These are phyloP conservation scores for Quadroppia sp. DNA, from an alignment of 2,888 invertebrate genomes.

Conservation along the genomic window DNA sequence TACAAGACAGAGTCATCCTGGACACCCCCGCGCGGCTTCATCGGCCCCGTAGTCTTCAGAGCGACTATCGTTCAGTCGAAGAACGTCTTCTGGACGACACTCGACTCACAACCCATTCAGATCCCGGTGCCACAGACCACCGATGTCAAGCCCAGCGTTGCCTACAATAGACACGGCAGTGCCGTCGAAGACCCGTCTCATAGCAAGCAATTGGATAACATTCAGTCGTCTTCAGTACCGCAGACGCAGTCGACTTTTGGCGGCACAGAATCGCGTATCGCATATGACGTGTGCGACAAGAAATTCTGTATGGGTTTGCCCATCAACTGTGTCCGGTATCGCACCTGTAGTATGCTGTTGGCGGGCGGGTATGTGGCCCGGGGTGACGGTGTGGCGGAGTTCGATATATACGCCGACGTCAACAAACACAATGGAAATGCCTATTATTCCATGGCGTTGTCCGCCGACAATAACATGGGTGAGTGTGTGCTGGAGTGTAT, in stretches of 20 bases:
- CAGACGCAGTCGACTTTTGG: constrained; percentile 8
- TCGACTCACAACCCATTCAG: constrained; percentile 43
- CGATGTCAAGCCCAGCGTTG: neutral
- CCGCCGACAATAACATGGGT: constrained; percentile 38
- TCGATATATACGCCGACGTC: constrained; percentile 39
- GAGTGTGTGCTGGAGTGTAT: too few species aligned
- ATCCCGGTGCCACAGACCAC: constrained; percentile 6
- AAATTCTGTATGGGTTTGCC: constrained; percentile 42
- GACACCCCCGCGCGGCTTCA: constrained; percentile 38
- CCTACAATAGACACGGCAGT: constrained; percentile 1
- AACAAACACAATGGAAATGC: constrained; percentile 34
- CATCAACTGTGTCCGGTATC: constrained; percentile 32
- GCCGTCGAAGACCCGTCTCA: neutral
- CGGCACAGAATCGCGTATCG: neutral
- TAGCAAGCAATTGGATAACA: neutral
- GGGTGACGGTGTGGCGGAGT: constrained; percentile 32
- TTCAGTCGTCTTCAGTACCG: constrained; percentile 34
- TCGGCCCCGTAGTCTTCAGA: constrained; percentile 41
- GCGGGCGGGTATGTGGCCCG: constrained; percentile 26
- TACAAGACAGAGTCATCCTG: constrained; percentile 42
- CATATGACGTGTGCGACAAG: constrained; percentile 31
- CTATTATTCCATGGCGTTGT: constrained; percentile 40
- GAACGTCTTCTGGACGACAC: constrained; percentile 45
- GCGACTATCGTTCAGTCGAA: constrained; percentile 46
- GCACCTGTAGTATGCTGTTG: constrained; percentile 37